phyloP scores from a whole-genome alignment of 2,113 vertebrate genomes.

The Nibea coibor region DNA sequence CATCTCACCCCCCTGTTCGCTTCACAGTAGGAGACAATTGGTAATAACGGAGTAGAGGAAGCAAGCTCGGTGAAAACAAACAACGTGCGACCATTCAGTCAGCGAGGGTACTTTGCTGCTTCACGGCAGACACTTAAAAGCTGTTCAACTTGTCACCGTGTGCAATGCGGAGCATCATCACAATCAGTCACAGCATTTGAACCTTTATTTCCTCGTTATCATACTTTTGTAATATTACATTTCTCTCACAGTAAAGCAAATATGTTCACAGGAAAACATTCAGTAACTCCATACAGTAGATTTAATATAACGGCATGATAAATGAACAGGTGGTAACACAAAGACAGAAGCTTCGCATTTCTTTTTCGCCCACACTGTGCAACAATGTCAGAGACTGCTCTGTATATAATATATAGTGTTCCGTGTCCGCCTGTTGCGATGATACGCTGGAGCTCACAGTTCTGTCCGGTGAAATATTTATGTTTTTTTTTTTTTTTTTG shows the following conservation, averaged over 20 bases:
- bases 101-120: slow-evolving; percentile 24
- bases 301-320: neutral
- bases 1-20: slow-evolving; percentile 8
- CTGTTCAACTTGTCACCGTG: slow-evolving; percentile 18
- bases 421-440: neutral
- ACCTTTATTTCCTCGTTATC: neutral
- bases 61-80: slow-evolving; percentile 33
- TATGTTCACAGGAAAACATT: neutral
- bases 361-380: neutral
- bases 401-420: neutral
- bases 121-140: slow-evolving; percentile 39
- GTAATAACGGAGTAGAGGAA: slow-evolving; percentile 43
- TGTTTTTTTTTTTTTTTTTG: neutral
- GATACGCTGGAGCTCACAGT: neutral
- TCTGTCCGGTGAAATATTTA: neutral
- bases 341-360: neutral
- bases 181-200: neutral
- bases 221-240: neutral
- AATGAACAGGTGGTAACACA: neutral
- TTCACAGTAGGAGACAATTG: slow-evolving; percentile 2
- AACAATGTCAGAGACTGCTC: neutral
- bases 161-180: slow-evolving; percentile 19
- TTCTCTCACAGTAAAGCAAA: neutral
- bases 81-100: slow-evolving; percentile 34
- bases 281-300: neutral